phyloP scores from a whole-genome alignment of 2,113 vertebrate genomes.

The Anoura caudifer region DNA sequence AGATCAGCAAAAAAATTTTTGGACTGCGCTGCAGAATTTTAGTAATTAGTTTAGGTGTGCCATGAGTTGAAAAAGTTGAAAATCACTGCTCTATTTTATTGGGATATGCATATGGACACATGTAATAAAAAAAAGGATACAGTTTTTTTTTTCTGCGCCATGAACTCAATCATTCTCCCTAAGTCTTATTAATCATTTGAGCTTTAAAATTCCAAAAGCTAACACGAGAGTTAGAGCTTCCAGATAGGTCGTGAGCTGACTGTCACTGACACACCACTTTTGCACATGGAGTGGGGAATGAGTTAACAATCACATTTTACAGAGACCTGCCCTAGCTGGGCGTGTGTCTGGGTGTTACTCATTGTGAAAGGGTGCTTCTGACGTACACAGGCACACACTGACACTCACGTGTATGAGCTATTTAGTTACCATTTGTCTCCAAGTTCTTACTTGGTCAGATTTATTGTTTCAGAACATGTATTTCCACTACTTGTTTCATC shows the following conservation, averaged over 20 bases:
- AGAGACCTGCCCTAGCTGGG: not conserved
- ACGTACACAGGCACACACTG: not conserved
- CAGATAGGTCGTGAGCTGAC: not conserved
- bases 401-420: not conserved
- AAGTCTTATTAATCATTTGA: not conserved
- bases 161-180: not conserved
- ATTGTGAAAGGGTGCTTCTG: not conserved
- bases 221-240: not conserved
- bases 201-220: not conserved
- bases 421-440: not conserved
- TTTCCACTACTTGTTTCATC: not conserved
- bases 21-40: not conserved
- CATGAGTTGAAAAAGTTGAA: not conserved
- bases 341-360: not conserved
- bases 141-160: not conserved
- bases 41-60: not conserved
- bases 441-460: not conserved
- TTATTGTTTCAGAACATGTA: not conserved
- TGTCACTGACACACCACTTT: not conserved
- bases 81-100: not conserved
- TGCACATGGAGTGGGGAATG: not conserved
- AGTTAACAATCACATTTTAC: not conserved
- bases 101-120: not conserved
- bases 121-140: not conserved
- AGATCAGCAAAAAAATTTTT: not conserved